Evolutionary conservation across 2,888 invertebrate genomes (phyloP).

Genomic region (Lasioglossum morio): DNA sequence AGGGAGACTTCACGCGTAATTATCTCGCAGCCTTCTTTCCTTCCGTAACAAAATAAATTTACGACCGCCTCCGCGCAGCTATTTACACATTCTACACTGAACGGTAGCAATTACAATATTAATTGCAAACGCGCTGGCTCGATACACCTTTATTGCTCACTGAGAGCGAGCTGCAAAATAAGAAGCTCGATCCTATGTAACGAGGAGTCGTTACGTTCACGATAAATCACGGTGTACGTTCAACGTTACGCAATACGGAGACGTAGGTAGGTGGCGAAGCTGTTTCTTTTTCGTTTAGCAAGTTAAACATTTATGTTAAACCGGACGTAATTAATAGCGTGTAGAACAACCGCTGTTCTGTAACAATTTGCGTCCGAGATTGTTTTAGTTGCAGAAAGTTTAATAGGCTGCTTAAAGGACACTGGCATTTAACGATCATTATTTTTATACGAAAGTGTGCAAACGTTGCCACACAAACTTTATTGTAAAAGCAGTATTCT

Average conservation of each 20-base stretch:
- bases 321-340: conserved; percentile 29
- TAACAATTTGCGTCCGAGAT: not conserved
- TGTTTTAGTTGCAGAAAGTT: not conserved
- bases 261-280: not conserved
- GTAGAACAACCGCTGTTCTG: not conserved
- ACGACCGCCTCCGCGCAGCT: conserved; percentile 14
- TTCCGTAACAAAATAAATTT: conserved; percentile 32
- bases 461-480: too few relatives aligned
- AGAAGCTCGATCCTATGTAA: conserved; percentile 50
- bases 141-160: conserved; percentile 44
- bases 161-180: conserved; percentile 17
- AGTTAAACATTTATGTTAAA: not conserved
- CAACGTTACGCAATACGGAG: conserved; percentile 5
- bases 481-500: too few relatives aligned
- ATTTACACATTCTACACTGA: conserved; percentile 35
- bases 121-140: conserved; percentile 36
- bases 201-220: conserved; percentile 42
- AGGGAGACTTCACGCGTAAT: conserved; percentile 23
- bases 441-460: too few relatives aligned
- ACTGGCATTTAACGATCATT: too few relatives aligned
- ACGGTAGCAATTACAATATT: conserved; percentile 33
- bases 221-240: conserved; percentile 36
- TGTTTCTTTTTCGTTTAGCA: conserved; percentile 3
- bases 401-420: too few relatives aligned
- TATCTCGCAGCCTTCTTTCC: conserved; percentile 13